A percentile compares a stretch with the other conserved stretches of the same genome.
These are phyloP conservation scores for Idris sp. DNA, from an alignment of 1,140 invertebrate species.

Conservation along the genomic window DNA sequence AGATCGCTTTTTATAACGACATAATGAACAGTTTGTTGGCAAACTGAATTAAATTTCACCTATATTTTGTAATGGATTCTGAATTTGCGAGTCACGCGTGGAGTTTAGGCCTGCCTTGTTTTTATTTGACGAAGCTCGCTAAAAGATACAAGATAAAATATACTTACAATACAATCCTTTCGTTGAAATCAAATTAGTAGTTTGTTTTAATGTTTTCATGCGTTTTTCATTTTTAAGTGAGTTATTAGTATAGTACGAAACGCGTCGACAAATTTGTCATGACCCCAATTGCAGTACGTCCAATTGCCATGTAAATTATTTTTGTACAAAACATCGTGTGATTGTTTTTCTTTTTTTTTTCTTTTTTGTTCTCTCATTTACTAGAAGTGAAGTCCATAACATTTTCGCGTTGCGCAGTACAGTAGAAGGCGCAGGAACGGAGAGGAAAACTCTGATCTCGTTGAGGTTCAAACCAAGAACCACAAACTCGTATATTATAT, in stretches of 20 bases:
- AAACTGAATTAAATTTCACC: slow-evolving; percentile 22
- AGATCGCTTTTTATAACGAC: slow-evolving; percentile 35
- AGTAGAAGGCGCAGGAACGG: slow-evolving; percentile 67
- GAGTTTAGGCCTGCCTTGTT: slow-evolving; percentile 15
- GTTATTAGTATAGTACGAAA: slow-evolving; percentile 5
- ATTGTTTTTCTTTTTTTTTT: slow-evolving; percentile 42
- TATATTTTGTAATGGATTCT: slow-evolving; percentile 23
- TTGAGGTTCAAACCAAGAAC: slow-evolving; percentile 72
- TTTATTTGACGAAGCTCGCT: too few species aligned
- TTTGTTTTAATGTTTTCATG: not conserved
- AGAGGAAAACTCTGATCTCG: slow-evolving; percentile 70
- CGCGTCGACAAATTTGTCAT: slow-evolving; percentile 26
- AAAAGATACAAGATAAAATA: too few species aligned
- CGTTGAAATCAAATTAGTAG: not conserved
- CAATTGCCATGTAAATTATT: slow-evolving; percentile 57
- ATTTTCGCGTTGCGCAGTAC: slow-evolving; percentile 42
- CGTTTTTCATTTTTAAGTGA: too few species aligned
- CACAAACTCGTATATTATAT: slow-evolving; percentile 68
- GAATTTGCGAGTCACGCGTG: slow-evolving; percentile 13
- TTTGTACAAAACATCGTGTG: slow-evolving; percentile 47
- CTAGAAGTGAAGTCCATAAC: slow-evolving; percentile 3
- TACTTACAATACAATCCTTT: too few species aligned
- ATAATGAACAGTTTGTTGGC: slow-evolving; percentile 30
- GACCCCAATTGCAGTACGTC: slow-evolving; percentile 35
- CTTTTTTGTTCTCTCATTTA: too few species aligned